Percentiles rank a stretch among this genome's conserved stretches.
Evolutionary conservation across 2,113 vertebrate species (phyloP).

Genomic region (Oreochromis aureus): DNA sequence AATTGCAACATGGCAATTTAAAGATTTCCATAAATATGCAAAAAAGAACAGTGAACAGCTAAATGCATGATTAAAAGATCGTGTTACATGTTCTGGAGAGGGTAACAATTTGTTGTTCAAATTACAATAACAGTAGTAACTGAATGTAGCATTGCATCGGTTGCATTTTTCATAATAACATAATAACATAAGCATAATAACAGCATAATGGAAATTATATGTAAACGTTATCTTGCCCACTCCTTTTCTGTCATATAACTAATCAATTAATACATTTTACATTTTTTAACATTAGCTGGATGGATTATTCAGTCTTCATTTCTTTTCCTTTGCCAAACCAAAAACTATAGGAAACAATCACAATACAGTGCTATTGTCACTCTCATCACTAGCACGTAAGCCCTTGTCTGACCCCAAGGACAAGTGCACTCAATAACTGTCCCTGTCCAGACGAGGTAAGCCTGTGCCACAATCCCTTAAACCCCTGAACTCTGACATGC

Average conservation of each 20-base stretch:
- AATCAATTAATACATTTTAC: slow-evolving; percentile 1
- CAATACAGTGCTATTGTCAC: slow-evolving; percentile 50
- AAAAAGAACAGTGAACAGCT: neutral
- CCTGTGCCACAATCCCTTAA: slow-evolving; percentile 69
- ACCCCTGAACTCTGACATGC: slow-evolving; percentile 70
- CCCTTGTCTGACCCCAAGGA: slow-evolving; percentile 70
- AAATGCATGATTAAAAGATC: neutral
- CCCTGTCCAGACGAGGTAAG: slow-evolving; percentile 68
- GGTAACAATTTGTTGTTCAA: neutral
- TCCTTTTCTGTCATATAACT: neutral
- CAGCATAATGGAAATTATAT: neutral
- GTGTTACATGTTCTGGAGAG: neutral
- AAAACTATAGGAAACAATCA: slow-evolving; percentile 30
- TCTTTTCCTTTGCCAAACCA: neutral
- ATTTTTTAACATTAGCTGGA: neutral
- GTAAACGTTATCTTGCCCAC: neutral
- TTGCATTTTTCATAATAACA: neutral
- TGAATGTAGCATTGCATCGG: neutral
- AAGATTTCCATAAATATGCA: neutral
- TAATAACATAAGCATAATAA: neutral
- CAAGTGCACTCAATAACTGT: slow-evolving; percentile 74
- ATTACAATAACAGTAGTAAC: neutral
- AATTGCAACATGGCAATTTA: neutral
- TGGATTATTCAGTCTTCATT: neutral
- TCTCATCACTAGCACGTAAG: slow-evolving; percentile 58